phyloP scores from a whole-genome alignment of 2,797 vertebrate genomes.

The Smutsia temminckii region DNA sequence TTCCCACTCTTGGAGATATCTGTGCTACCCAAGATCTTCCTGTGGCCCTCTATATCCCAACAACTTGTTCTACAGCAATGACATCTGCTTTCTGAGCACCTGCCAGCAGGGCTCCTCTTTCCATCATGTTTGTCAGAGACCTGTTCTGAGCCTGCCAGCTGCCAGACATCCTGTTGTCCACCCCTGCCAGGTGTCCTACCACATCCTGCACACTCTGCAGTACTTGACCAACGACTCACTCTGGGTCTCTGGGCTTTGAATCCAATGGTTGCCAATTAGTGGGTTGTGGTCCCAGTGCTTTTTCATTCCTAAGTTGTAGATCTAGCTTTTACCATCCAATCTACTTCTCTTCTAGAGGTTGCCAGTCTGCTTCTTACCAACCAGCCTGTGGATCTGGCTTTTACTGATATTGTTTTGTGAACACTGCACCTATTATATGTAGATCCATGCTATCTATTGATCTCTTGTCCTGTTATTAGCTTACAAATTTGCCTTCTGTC shows the following conservation, averaged over 20 bases:
- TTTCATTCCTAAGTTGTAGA: not conserved
- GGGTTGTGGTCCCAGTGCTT: not conserved
- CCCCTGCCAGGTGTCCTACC: not conserved
- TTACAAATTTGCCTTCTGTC: not conserved
- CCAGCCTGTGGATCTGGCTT: not conserved
- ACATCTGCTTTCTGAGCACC: not conserved
- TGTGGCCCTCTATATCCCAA: not conserved
- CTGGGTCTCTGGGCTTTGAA: not conserved
- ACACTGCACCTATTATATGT: too few species aligned
- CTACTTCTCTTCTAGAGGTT: not conserved
- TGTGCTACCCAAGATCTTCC: not conserved
- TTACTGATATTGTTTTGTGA: not conserved
- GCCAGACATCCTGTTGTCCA: not conserved
- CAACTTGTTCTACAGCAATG: not conserved
- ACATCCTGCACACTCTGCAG: accelerated
- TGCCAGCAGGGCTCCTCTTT: not conserved
- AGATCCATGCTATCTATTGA: not conserved
- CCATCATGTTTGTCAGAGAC: not conserved
- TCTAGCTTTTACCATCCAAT: not conserved
- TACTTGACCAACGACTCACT: not conserved
- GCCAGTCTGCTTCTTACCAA: not conserved
- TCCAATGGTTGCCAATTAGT: not conserved
- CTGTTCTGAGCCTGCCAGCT: not conserved
- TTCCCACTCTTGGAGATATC: not conserved
- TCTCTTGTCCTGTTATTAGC: not conserved